Evolutionary conservation across 2,113 vertebrate genomes (phyloP).

Genomic region (Vulpes vulpes): DNA sequence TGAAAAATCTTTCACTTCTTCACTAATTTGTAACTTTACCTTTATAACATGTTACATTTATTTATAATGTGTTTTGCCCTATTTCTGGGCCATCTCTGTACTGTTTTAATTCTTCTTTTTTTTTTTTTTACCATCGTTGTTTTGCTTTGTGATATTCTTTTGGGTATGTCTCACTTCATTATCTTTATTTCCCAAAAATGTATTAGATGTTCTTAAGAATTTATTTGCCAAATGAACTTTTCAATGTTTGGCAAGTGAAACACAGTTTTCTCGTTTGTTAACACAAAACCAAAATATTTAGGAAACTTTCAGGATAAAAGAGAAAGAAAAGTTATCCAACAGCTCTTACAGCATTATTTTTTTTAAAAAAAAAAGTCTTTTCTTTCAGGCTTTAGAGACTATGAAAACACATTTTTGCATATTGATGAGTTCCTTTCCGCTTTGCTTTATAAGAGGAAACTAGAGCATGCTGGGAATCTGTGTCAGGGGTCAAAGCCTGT

Average conservation of each 20-base stretch:
- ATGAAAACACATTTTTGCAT: not conserved
- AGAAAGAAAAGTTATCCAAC: not conserved
- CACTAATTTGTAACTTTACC: not conserved
- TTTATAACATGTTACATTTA: accelerated
- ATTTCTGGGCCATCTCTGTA: accelerated
- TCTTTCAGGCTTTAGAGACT: not conserved
- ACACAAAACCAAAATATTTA: not conserved
- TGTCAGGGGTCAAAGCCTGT: not conserved
- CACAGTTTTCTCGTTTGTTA: not conserved
- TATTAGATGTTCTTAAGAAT: not conserved
- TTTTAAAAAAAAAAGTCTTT: not conserved
- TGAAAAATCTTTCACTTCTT: not conserved
- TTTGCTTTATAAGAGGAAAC: not conserved
- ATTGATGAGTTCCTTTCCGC: not conserved
- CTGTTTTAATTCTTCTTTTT: not conserved
- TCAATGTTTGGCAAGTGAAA: not conserved
- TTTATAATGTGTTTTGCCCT: accelerated
- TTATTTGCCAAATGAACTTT: not conserved
- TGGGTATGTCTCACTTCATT: not conserved
- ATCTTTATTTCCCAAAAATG: not conserved
- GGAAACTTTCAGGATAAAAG: not conserved
- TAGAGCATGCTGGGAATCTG: not conserved
- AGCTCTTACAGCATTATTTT: not conserved
- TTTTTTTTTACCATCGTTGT: not conserved
- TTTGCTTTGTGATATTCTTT: not conserved